Evolutionary conservation across 2,888 invertebrate species (phyloP).

Genomic region (Erebia aethiops): DNA sequence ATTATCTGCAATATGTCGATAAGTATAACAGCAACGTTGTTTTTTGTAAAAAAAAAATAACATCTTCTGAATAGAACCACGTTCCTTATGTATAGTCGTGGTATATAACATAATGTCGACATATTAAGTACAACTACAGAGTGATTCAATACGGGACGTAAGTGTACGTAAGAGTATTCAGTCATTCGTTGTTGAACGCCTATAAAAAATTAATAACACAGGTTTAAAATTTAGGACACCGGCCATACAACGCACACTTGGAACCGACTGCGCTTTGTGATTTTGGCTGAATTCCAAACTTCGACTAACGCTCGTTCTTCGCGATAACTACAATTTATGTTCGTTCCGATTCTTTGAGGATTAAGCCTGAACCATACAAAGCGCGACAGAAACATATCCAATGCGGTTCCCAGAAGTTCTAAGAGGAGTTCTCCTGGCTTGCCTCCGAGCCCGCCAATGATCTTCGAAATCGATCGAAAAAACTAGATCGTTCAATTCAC

Average conservation of each 20-base stretch:
- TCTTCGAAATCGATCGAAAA: too few relatives aligned
- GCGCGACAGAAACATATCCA: not conserved
- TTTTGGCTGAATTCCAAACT: slow-evolving; percentile 72
- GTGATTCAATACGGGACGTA: not conserved
- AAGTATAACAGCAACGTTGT: too few relatives aligned
- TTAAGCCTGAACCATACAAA: slow-evolving; percentile 3
- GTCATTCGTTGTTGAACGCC: slow-evolving; percentile 27
- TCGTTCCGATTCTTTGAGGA: slow-evolving; percentile 54
- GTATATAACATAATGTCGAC: too few relatives aligned
- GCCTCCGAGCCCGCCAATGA: too few relatives aligned
- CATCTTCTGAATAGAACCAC: not conserved
- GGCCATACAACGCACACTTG: slow-evolving; percentile 59
- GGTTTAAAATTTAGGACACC: slow-evolving; percentile 64
- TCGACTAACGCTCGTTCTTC: slow-evolving; percentile 53
- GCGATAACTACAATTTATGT: slow-evolving; percentile 59
- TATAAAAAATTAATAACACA: slow-evolving; percentile 62
- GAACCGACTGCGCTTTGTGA: slow-evolving; percentile 60
- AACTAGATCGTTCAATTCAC: too few relatives aligned
- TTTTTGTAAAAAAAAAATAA: too few relatives aligned
- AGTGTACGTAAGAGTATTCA: not conserved
- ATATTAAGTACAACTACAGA: too few relatives aligned
- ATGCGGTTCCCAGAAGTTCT: too few relatives aligned
- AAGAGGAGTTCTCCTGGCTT: too few relatives aligned
- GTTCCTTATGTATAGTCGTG: too few relatives aligned
- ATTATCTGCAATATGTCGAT: too few relatives aligned